phyloP scores from a whole-genome alignment of 2,797 vertebrate genomes.

The Xyrichtys novacula region DNA sequence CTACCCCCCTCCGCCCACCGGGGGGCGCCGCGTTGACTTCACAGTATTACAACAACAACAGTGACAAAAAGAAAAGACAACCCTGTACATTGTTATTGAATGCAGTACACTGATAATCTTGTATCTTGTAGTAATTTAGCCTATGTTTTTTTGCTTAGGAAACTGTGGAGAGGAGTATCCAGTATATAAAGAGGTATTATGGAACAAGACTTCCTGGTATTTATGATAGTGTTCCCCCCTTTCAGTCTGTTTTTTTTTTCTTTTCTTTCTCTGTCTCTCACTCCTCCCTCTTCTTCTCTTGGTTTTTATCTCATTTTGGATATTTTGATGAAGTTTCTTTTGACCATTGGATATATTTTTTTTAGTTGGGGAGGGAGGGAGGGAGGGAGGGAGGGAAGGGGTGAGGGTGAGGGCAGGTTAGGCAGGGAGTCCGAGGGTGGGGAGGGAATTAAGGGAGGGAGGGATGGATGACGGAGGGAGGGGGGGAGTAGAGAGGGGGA shows the following conservation, averaged over 20 bases:
- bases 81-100: slow-evolving; percentile 85
- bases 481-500: slow-evolving; percentile 23
- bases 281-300: slow-evolving; percentile 58
- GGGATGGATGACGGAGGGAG: slow-evolving; percentile 22
- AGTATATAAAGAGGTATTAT: slow-evolving; percentile 85
- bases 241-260: slow-evolving; percentile 55
- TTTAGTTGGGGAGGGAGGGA: slow-evolving; percentile 60
- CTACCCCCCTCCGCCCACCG: slow-evolving; percentile 22
- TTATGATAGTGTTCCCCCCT: slow-evolving; percentile 72
- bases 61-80: slow-evolving; percentile 55
- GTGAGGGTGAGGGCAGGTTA: slow-evolving; percentile 31
- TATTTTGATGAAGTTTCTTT: slow-evolving; percentile 78
- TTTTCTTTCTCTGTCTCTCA: slow-evolving; percentile 41
- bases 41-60: slow-evolving; percentile 78
- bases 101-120: slow-evolving; percentile 86
- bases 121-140: slow-evolving; percentile 87
- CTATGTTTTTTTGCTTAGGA: slow-evolving; percentile 81
- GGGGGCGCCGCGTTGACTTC: slow-evolving; percentile 67
- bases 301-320: slow-evolving; percentile 74
- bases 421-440: slow-evolving; percentile 32
- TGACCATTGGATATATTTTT: slow-evolving; percentile 73
- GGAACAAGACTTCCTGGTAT: slow-evolving; percentile 82
- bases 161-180: slow-evolving; percentile 76
- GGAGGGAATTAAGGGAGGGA: background rate
- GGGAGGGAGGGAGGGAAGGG: slow-evolving; percentile 28